Evolutionary conservation across 2,888 invertebrate genomes (phyloP).

Genomic region (Caenorhabditis panamensis): DNA sequence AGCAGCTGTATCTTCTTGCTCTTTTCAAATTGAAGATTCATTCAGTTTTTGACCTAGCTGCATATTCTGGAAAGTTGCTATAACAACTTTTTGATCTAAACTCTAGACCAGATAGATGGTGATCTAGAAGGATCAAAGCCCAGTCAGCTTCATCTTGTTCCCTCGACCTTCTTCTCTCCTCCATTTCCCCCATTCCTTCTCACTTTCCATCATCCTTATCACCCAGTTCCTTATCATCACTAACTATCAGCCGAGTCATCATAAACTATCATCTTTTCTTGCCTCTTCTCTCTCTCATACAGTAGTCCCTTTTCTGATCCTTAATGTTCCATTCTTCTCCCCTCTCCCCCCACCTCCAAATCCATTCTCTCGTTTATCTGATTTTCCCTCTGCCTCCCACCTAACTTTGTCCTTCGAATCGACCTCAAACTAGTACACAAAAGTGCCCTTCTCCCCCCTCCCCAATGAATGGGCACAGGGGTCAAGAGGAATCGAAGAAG

Average conservation of each 20-base stretch:
- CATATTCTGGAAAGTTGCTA: too few species aligned
- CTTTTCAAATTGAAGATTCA: too few species aligned
- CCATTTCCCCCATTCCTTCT: neutral
- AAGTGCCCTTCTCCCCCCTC: conserved; percentile 35
- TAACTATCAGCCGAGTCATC: conserved; percentile 8
- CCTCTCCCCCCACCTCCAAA: too few species aligned
- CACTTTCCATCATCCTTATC: conserved; percentile 5
- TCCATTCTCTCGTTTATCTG: conserved; percentile 43
- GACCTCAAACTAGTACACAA: conserved; percentile 33
- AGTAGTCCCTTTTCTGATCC: neutral
- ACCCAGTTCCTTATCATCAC: conserved; percentile 6
- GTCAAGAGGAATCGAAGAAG: conserved; percentile 53
- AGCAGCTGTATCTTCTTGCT: too few species aligned
- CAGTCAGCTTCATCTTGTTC: conserved; percentile 3
- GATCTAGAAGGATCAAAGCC: too few species aligned
- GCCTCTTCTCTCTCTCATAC: conserved; percentile 7
- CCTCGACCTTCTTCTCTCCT: neutral
- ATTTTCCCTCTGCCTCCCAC: too few species aligned
- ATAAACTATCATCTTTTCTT: neutral
- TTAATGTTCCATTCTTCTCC: conserved; percentile 30
- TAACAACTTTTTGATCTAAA: too few species aligned
- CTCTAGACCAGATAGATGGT: too few species aligned
- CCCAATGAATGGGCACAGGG: conserved; percentile 12
- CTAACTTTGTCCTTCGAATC: conserved; percentile 36
- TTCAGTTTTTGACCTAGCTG: too few species aligned